phyloP scores from a whole-genome alignment of 2,888 invertebrate genomes.

The Noctua comes region DNA sequence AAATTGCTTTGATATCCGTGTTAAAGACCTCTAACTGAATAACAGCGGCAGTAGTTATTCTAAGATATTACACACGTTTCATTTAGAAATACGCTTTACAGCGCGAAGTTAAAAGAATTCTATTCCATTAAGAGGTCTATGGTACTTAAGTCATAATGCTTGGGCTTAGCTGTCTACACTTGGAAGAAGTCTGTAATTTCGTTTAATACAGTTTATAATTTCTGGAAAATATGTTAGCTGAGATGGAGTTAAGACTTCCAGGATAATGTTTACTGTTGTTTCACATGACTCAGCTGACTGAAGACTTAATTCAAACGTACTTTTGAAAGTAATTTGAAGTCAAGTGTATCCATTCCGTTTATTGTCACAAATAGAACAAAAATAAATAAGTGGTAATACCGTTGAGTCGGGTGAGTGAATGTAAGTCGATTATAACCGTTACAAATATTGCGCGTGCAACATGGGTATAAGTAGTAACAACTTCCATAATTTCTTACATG shows the following conservation, averaged over 20 bases:
- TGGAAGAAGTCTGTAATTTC: conserved; percentile 43
- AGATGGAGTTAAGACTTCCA: conserved; percentile 2
- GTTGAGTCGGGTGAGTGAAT: conserved; percentile 51
- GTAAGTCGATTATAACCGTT: conserved; percentile 50
- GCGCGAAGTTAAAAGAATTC: conserved; percentile 41
- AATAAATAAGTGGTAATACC: conserved; percentile 48
- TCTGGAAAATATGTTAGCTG: conserved; percentile 45
- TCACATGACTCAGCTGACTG: not conserved
- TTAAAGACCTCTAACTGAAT: conserved; percentile 65
- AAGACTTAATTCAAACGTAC: conserved; percentile 3
- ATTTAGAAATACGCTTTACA: conserved; percentile 48
- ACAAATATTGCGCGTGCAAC: conserved; percentile 53
- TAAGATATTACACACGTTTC: conserved; percentile 52
- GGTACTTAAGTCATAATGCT: conserved; percentile 43
- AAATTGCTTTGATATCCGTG: conserved; percentile 71
- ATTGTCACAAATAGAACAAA: conserved; percentile 46
- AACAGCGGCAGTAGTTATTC: conserved; percentile 58
- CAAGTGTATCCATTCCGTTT: conserved; percentile 21
- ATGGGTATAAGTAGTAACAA: conserved; percentile 35
- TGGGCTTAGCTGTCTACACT: conserved; percentile 25
- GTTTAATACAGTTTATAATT: conserved; percentile 43
- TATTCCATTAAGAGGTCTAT: conserved; percentile 36
- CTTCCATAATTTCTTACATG: conserved; percentile 53
- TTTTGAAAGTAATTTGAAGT: not conserved
- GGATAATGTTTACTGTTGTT: conserved; percentile 17